These are phyloP conservation scores for Lontra canadensis DNA, from an alignment of 2,113 vertebrate species.

Conservation along the genomic window DNA sequence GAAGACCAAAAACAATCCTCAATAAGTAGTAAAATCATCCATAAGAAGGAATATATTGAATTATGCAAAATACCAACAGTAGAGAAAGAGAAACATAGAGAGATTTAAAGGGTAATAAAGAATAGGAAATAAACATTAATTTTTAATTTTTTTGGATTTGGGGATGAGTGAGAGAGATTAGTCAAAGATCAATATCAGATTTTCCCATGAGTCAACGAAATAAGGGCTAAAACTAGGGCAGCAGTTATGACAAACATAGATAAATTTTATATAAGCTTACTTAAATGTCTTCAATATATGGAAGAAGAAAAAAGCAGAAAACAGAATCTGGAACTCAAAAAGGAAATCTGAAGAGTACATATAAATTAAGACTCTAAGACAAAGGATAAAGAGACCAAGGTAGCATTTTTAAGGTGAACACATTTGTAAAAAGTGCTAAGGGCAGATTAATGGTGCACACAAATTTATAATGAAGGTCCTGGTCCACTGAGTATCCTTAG, in stretches of 20 bases:
- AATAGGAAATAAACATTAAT: background rate
- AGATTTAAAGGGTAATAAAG: background rate
- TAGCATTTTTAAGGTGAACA: background rate
- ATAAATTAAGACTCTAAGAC: background rate
- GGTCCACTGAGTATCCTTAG: background rate
- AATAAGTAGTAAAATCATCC: background rate
- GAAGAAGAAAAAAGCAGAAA: background rate
- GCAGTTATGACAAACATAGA: background rate
- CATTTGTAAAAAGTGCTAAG: background rate
- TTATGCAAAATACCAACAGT: background rate
- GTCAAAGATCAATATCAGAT: background rate
- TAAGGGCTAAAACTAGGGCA: background rate
- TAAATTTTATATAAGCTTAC: too few relatives aligned
- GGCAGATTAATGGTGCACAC: too few relatives aligned
- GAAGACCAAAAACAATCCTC: background rate
- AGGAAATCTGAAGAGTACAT: background rate
- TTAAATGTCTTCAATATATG: background rate
- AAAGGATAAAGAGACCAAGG: background rate
- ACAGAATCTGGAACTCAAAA: background rate
- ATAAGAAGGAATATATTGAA: background rate
- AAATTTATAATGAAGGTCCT: background rate
- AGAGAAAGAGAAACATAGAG: background rate
- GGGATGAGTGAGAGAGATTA: background rate
- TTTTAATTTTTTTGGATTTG: background rate
- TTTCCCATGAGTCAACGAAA: background rate